Evolutionary conservation across 2,797 vertebrate species (phyloP).

Genomic region (Pipistrellus pygmaeus): DNA sequence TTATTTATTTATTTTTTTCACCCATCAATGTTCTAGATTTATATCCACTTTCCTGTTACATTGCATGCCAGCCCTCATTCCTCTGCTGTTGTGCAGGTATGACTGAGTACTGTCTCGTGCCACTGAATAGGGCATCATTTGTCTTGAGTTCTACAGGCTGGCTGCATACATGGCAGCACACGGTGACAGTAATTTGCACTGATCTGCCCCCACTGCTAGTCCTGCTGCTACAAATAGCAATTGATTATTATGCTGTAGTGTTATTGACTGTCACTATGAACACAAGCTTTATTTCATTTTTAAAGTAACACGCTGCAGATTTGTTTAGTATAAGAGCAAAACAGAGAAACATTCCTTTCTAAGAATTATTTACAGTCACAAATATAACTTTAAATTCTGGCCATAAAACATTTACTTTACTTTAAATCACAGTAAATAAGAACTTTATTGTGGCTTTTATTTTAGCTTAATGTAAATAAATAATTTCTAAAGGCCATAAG

Average conservation of each 20-base stretch:
- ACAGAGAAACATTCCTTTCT: constrained; percentile 78
- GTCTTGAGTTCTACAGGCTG: constrained; percentile 90
- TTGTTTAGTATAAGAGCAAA: constrained; percentile 83
- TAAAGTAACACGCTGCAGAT: constrained; percentile 87
- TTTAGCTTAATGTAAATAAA: constrained; percentile 74
- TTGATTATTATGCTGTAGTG: constrained; percentile 95
- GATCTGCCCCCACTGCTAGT: constrained; percentile 94
- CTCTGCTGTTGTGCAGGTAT: constrained; percentile 89
- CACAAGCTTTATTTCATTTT: constrained; percentile 90
- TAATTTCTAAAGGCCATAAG: constrained; percentile 45
- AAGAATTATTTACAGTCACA: constrained; percentile 74
- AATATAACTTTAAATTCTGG: constrained; percentile 75
- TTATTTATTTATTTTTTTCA: constrained; percentile 81
- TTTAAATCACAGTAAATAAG: constrained; percentile 79
- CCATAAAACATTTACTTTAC: constrained; percentile 80
- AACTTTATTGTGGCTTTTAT: constrained; percentile 79
- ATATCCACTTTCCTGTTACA: constrained; percentile 3
- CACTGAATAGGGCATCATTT: constrained; percentile 88
- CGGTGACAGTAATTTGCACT: constrained; percentile 96
- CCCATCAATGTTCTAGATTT: constrained; percentile 72
- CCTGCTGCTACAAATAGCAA: constrained; percentile 96
- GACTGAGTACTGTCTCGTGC: constrained; percentile 88
- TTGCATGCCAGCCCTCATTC: not conserved
- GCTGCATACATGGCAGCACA: constrained; percentile 90
- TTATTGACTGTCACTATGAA: constrained; percentile 94